Evolutionary conservation across 2,797 vertebrate genomes (phyloP).

Genomic region (Sebastes oblongus): DNA sequence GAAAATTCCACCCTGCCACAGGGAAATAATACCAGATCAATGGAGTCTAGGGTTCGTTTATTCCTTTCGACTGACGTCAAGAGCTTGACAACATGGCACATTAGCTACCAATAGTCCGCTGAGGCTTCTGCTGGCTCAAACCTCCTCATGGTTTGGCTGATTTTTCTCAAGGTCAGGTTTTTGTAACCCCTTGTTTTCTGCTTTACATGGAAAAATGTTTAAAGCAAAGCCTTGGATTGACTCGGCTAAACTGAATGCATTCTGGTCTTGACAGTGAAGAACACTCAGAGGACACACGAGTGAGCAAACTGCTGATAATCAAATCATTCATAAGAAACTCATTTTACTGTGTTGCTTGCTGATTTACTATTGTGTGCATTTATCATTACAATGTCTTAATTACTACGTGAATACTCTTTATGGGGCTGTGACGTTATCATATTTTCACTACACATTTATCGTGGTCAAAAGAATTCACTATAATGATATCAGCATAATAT

Average conservation of each 20-base stretch:
- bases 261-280: neutral
- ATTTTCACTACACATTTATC: no score
- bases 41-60: constrained; percentile 21
- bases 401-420: neutral
- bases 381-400: neutral
- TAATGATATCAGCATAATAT: no score
- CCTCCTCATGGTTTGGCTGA: neutral
- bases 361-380: neutral
- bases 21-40: constrained; percentile 31
- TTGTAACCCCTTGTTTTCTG: neutral
- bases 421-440: no score
- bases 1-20: constrained; percentile 42
- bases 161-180: neutral
- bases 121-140: constrained; percentile 9
- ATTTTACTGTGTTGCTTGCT: neutral
- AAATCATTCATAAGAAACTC: neutral
- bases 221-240: neutral
- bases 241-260: neutral
- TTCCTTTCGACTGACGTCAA: constrained; percentile 27
- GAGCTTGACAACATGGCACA: constrained; percentile 33
- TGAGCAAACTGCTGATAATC: neutral
- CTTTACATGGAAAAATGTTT: neutral
- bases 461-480: no score
- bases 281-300: neutral
- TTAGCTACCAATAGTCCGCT: constrained; percentile 11